Percentiles rank a stretch among this genome's conserved stretches.
phyloP scores from a whole-genome alignment of 2,797 vertebrate species.

The Paedocypris micromegethes region DNA sequence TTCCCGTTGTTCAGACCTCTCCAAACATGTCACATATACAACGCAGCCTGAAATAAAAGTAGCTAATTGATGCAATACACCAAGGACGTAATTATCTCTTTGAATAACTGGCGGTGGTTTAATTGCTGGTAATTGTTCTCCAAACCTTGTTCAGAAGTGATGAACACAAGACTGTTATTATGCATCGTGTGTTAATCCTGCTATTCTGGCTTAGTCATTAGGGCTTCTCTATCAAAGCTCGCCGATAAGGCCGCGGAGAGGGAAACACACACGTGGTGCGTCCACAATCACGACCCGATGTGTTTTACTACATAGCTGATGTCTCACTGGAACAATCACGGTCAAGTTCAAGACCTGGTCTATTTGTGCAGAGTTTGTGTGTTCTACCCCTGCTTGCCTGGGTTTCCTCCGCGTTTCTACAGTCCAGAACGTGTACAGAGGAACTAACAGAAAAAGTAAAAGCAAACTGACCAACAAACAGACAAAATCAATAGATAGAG shows the following conservation, averaged over 20 bases:
- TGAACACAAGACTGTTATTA: slow-evolving; percentile 76
- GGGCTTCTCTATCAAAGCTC: slow-evolving; percentile 64
- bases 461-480: too few species aligned
- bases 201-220: slow-evolving; percentile 75
- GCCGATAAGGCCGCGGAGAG: slow-evolving; percentile 33
- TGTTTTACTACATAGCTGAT: neutral
- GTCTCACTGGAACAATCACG: too few species aligned
- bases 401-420: too few species aligned
- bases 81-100: slow-evolving; percentile 70
- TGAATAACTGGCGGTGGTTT: slow-evolving; percentile 70
- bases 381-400: too few species aligned
- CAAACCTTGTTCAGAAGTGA: slow-evolving; percentile 74
- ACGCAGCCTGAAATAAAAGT: slow-evolving; percentile 62
- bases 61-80: slow-evolving; percentile 78
- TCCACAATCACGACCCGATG: slow-evolving; percentile 5
- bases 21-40: slow-evolving; percentile 40
- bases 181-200: slow-evolving; percentile 72
- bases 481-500: too few species aligned
- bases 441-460: too few species aligned
- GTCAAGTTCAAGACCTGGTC: too few species aligned
- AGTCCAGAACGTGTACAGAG: too few species aligned
- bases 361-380: too few species aligned
- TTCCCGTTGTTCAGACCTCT: slow-evolving; percentile 42
- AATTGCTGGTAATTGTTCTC: slow-evolving; percentile 88
- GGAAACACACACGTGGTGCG: slow-evolving; percentile 16